These are phyloP conservation scores for Drosophila maculinotata DNA, from an alignment of 2,888 invertebrate genomes.

Conservation along the genomic window DNA sequence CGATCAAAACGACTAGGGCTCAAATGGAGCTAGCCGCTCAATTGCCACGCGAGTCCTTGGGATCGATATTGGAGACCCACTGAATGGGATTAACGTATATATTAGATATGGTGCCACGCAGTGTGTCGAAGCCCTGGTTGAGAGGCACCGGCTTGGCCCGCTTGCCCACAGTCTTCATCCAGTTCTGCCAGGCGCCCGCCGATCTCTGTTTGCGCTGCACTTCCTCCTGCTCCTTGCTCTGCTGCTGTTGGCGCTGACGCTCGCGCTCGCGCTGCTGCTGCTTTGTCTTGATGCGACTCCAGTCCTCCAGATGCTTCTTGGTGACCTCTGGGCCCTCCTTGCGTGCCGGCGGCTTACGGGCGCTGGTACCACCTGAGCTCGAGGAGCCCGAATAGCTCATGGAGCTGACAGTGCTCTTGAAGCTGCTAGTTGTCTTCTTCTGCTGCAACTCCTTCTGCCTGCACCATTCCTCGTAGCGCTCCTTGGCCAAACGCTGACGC, in stretches of 20 bases:
- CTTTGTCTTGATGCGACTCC: constrained; percentile 51
- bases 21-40: constrained; percentile 15
- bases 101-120: constrained; percentile 83
- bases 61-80: constrained; percentile 78
- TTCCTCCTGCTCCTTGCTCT: constrained; percentile 67
- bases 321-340: constrained; percentile 38
- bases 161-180: constrained; percentile 79
- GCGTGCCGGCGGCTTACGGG: background rate
- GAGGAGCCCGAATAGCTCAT: constrained; percentile 12
- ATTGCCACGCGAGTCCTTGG: constrained; percentile 51
- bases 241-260: constrained; percentile 33
- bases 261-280: constrained; percentile 52
- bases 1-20: constrained; percentile 13
- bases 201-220: constrained; percentile 69
- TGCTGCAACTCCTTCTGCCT: constrained; percentile 65
- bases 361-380: background rate
- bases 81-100: constrained; percentile 83
- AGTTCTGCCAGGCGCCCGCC: constrained; percentile 78
- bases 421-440: constrained; percentile 25
- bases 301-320: constrained; percentile 43
- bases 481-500: constrained; percentile 52
- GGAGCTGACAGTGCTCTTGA: constrained; percentile 6
- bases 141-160: constrained; percentile 84
- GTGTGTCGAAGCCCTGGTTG: constrained; percentile 82
- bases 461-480: constrained; percentile 81